A percentile compares a stretch with the other conserved stretches of the same genome.
Evolutionary conservation across 2,797 vertebrate species (phyloP).

Genomic region (Pogonophryne albipinna): DNA sequence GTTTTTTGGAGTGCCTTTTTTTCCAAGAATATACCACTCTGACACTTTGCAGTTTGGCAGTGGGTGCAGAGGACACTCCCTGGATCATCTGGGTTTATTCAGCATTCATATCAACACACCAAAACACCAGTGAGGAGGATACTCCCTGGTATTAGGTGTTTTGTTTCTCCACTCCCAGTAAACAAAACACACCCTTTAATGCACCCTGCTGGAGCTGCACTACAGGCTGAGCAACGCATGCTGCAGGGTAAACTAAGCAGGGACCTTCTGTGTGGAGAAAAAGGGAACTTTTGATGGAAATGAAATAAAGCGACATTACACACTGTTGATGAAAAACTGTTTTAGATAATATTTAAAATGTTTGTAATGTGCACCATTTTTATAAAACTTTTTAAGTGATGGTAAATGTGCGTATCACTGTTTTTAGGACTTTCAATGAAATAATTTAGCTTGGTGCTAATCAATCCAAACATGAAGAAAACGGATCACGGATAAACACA

Average conservation of each 20-base stretch:
- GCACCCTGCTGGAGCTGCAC: background rate
- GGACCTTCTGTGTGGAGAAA: background rate
- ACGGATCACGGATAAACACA: too few relatives aligned
- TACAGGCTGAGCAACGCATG: conserved; percentile 24
- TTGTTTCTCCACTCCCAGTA: background rate
- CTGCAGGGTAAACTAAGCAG: background rate
- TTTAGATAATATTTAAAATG: background rate
- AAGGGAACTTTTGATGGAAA: background rate
- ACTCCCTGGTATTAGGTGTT: conserved; percentile 20
- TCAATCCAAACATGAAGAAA: background rate
- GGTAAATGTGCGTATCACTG: background rate
- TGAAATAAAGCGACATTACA: background rate
- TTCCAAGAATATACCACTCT: background rate
- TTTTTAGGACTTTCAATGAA: too few relatives aligned
- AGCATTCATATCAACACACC: too few relatives aligned
- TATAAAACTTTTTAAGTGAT: background rate
- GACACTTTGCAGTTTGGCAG: too few relatives aligned
- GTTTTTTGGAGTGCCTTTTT: conserved; percentile 9
- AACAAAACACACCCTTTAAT: background rate
- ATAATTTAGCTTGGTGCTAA: too few relatives aligned
- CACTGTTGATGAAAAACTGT: background rate
- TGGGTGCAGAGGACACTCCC: too few relatives aligned
- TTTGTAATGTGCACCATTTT: background rate
- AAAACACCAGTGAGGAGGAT: background rate
- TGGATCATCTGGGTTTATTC: too few relatives aligned